Evolutionary conservation across 2,888 invertebrate species (phyloP).

Genomic region (Mamestra brassicae): DNA sequence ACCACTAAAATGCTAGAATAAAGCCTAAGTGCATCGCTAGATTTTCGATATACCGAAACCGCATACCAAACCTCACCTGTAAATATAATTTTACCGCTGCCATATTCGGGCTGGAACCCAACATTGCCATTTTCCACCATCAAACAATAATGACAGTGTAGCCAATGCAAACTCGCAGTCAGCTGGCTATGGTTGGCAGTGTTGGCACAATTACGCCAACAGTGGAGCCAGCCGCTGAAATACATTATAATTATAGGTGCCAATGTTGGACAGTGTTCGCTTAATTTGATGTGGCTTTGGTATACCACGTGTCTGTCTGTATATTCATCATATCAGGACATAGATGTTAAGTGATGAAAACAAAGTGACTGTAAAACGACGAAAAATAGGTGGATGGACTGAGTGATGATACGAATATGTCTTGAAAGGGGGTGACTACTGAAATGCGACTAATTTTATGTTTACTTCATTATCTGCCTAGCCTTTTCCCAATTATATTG

Average conservation of each 20-base stretch:
- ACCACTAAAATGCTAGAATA: background rate
- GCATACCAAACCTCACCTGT: background rate
- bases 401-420: too few species aligned
- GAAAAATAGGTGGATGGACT: too few species aligned
- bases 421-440: too few species aligned
- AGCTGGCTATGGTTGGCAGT: background rate
- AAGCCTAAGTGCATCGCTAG: background rate
- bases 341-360: background rate
- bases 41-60: background rate
- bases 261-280: slow-evolving; percentile 17
- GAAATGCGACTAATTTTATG: too few species aligned
- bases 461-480: too few species aligned
- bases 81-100: background rate
- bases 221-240: slow-evolving; percentile 25
- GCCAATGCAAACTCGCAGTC: slow-evolving; percentile 17
- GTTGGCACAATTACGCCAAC: slow-evolving; percentile 32
- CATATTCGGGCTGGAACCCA: background rate
- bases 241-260: slow-evolving; percentile 43
- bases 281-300: slow-evolving; percentile 21
- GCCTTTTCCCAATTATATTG: too few species aligned
- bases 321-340: slow-evolving; percentile 3
- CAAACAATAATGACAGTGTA: slow-evolving; percentile 20
- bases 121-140: slow-evolving; percentile 11
- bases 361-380: too few species aligned
- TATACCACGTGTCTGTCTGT: background rate